Evolutionary conservation across 2,888 invertebrate genomes (phyloP).

Genomic region (Eupithecia dodoneata): DNA sequence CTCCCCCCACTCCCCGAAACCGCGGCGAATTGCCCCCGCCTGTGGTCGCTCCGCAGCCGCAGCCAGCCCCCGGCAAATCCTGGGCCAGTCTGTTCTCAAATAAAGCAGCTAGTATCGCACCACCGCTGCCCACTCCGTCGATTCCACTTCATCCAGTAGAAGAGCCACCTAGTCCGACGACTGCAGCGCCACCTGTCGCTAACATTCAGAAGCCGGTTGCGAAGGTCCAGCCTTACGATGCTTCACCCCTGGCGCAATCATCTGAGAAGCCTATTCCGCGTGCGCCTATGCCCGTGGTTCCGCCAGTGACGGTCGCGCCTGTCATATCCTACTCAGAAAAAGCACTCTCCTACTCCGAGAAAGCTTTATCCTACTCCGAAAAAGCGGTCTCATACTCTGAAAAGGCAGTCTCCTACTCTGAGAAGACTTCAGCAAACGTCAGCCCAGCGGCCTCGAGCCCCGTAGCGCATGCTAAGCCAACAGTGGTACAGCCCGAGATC

Average conservation of each 20-base stretch:
- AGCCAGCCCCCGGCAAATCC: conserved; percentile 80
- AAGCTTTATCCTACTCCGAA: conserved; percentile 52
- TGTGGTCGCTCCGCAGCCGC: conserved; percentile 66
- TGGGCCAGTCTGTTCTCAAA: conserved; percentile 88
- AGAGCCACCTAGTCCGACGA: conserved; percentile 68
- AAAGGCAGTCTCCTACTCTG: conserved; percentile 52
- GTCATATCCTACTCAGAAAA: conserved; percentile 50
- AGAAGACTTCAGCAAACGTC: conserved; percentile 69
- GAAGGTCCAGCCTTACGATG: conserved; percentile 85
- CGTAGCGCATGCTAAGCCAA: conserved; percentile 49
- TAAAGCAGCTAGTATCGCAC: conserved; percentile 54
- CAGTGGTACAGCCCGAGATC: conserved; percentile 46
- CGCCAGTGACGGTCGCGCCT: conserved; percentile 46
- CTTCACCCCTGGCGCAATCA: conserved; percentile 69
- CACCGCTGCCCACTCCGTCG: conserved; percentile 45
- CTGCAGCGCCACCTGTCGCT: conserved; percentile 55
- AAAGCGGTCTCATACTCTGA: conserved; percentile 55
- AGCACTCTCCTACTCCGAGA: conserved; percentile 53
- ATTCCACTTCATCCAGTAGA: conserved; percentile 49
- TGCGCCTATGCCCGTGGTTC: conserved; percentile 42
- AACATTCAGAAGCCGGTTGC: conserved; percentile 84
- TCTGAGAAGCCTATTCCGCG: conserved; percentile 63
- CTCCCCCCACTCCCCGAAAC: conserved; percentile 76
- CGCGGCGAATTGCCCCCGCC: conserved; percentile 70
- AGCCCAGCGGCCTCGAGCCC: conserved; percentile 53